Percentiles rank a stretch among this genome's conserved stretches.
Evolutionary conservation across 2,113 vertebrate species (phyloP).

Genomic region (Phycodurus eques): DNA sequence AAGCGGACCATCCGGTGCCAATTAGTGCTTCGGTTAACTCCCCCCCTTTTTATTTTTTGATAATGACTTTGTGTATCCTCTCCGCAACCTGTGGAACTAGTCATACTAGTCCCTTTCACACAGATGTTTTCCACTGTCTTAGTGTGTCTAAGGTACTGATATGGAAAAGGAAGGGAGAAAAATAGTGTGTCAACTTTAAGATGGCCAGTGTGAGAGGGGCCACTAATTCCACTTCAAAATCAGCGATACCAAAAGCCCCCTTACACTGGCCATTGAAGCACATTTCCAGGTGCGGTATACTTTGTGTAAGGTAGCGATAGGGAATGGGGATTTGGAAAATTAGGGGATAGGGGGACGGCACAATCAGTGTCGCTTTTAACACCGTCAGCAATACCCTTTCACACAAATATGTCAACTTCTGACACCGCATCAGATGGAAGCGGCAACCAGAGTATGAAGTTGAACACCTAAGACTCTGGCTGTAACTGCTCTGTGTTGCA

Average conservation of each 20-base stretch:
- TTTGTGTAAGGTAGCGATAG: no score
- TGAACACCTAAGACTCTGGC: not conserved
- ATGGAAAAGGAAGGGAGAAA: no score
- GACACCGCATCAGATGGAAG: no score
- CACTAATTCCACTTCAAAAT: not conserved
- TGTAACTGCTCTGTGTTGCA: not conserved
- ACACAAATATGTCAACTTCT: no score
- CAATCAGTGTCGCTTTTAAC: no score
- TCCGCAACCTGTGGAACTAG: not conserved
- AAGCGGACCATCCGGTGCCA: not conserved
- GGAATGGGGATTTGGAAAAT: no score
- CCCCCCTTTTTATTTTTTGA: slow-evolving; percentile 6
- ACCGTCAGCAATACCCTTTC: no score
- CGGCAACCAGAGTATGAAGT: no score
- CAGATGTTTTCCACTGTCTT: not conserved
- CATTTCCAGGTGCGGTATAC: not conserved
- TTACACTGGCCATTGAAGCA: not conserved
- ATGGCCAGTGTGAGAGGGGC: no score
- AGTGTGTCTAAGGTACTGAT: no score
- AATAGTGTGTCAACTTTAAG: no score
- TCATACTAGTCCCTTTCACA: not conserved
- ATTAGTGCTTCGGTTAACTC: not conserved
- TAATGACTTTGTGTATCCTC: slow-evolving; percentile 25
- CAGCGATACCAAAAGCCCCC: not conserved
- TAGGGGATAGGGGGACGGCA: no score